phyloP scores from a whole-genome alignment of 2,888 invertebrate genomes.

The Melieria omissa region DNA sequence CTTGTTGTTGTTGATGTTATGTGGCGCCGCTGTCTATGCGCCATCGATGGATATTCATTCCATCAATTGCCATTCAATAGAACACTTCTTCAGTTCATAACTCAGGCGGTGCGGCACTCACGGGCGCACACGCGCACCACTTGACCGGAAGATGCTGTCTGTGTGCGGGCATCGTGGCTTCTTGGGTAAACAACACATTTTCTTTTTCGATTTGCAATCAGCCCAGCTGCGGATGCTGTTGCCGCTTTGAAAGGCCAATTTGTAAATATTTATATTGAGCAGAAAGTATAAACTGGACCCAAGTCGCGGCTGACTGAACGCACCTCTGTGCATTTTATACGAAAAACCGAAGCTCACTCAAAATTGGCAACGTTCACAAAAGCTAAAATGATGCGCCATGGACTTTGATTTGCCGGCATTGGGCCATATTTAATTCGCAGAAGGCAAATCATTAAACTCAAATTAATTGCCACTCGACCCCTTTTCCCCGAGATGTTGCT shows the following conservation, averaged over 20 bases:
- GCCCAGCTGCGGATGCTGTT: not conserved
- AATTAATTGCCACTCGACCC: too few relatives aligned
- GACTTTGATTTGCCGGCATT: too few relatives aligned
- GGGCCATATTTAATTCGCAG: too few relatives aligned
- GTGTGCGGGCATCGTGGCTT: not conserved
- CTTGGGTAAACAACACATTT: not conserved
- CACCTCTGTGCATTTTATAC: too few relatives aligned
- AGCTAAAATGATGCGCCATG: too few relatives aligned
- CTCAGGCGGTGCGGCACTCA: not conserved
- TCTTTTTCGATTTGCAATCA: not conserved
- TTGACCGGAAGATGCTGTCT: slow-evolving; percentile 27
- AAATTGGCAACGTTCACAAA: too few relatives aligned
- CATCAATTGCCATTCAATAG: too few relatives aligned
- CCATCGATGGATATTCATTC: not conserved
- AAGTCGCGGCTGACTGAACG: too few relatives aligned
- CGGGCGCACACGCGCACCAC: not conserved
- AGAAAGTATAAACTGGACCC: not conserved
- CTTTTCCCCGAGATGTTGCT: too few relatives aligned
- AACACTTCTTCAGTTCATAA: slow-evolving; percentile 13
- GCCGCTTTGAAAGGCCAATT: not conserved
- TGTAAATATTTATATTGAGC: not conserved
- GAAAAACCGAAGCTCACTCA: too few relatives aligned
- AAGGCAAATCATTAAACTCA: too few relatives aligned
- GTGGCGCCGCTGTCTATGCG: slow-evolving; percentile 36
- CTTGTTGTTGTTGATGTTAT: not conserved